Conservation (phyloP, 2,113 vertebrate species). For the Petromus typicus region DNA sequence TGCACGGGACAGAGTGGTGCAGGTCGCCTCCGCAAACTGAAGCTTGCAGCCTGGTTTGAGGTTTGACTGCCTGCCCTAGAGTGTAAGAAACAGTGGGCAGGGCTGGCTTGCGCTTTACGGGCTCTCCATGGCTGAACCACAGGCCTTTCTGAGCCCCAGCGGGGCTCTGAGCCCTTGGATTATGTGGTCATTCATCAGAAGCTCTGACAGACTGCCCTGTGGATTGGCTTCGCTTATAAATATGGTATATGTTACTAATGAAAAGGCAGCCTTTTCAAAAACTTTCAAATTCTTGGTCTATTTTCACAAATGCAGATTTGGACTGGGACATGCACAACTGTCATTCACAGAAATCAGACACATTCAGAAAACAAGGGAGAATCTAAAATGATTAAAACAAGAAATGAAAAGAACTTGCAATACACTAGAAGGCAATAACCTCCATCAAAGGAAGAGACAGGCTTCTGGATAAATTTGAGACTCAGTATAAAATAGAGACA, state of each 20-base stretch:
- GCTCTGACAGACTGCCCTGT: not conserved
- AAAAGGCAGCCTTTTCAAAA: not conserved
- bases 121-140: not conserved
- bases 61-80: not conserved
- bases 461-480: not conserved
- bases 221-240: not conserved
- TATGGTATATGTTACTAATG: not conserved
- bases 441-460: not conserved
- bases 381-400: not conserved
- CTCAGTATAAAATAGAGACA: not conserved
- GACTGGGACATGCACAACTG: not conserved
- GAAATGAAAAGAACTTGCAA: not conserved
- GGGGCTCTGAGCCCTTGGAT: not conserved
- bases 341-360: not conserved
- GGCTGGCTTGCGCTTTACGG: too few relatives aligned
- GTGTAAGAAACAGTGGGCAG: not conserved
- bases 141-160: not conserved
- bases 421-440: not conserved
- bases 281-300: not conserved
- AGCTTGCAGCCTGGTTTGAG: not conserved
- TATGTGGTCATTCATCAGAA: not conserved
- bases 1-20: too few relatives aligned
- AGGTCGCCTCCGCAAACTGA: not conserved
- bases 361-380: not conserved
- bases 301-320: not conserved